Evolutionary conservation across 2,113 vertebrate species (phyloP), one percentile per base, ranked within the genome.

Genomic region (Bos taurus): DNA sequence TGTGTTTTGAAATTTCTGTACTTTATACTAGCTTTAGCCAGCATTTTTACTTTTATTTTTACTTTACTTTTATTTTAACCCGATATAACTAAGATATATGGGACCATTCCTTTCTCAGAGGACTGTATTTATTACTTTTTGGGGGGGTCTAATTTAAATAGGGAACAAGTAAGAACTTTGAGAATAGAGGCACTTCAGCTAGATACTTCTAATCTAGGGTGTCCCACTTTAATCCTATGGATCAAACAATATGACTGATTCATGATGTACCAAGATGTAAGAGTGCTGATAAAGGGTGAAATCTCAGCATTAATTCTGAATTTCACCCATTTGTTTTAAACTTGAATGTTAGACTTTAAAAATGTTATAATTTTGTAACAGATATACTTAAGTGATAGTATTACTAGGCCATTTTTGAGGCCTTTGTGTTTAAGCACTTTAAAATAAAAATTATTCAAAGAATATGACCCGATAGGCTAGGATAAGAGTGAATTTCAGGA

Each of bases 391-490:
- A 94, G 40, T 88, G 85, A 96, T 97, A 96, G 93, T 96, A 97
- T 98, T 98, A 97, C 67, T 87, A 60, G 97, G 98, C 97, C 93
- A 83, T 57, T 98, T 97, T 97, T 97, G 92, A 98, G 97, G 98
- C 97, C 98, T 97, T 97, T 97, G 81, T 96, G 87, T 98, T 98
- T 91, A 98, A 98, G 98, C 98, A 98, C 98, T 98, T 98, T 98
- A 98, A 97, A 97, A 97, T 98, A 92, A 92, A 97, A 88, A 90
- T 78, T 56, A 46, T 85, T 97, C 56, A 94, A 96, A 98, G 92
- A 85, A 52, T 40, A 74, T 87, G 67, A 97, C 62, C 88, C 86
- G 62, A 77, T 84, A 97, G 87, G 85, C 95, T 62, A 60, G 97
- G 59, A 23, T 60, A 95, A 89, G 62, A 60, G n/a, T 90, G 83